Evolutionary conservation across 2,113 vertebrate species (phyloP).

Genomic region (Ondatra zibethicus): DNA sequence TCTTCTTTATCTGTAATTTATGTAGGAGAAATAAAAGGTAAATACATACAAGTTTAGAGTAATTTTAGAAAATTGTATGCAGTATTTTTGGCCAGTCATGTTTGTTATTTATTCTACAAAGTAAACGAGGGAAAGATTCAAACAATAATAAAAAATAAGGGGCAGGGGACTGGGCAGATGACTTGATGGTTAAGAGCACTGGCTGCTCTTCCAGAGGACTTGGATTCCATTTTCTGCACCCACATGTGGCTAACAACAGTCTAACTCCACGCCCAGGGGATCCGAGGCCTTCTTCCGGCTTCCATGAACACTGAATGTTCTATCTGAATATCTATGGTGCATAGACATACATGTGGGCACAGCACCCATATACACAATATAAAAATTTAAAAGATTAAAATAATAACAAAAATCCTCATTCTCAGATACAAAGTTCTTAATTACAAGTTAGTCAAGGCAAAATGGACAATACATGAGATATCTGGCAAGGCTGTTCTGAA

Average conservation of each 20-base stretch:
- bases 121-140: slow-evolving; percentile 27
- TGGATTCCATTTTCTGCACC: neutral
- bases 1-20: slow-evolving; percentile 91
- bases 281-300: neutral
- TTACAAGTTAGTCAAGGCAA: slow-evolving; percentile 2
- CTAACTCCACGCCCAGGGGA: neutral
- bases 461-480: neutral
- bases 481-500: neutral
- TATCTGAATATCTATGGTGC: no score
- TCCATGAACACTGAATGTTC: neutral
- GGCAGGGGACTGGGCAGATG: no score
- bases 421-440: slow-evolving; percentile 48
- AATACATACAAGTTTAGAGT: slow-evolving; percentile 42
- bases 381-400: neutral
- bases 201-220: neutral
- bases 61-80: slow-evolving; percentile 10
- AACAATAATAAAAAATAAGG: neutral
- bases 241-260: neutral
- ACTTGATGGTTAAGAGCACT: neutral
- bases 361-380: neutral
- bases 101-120: slow-evolving; percentile 41
- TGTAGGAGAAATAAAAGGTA: slow-evolving; percentile 55
- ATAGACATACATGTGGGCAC: neutral
- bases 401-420: neutral
- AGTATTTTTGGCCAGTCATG: neutral